Conservation (phyloP, 2,888 invertebrate species). For the Neoaliturus tenellus region DNA sequence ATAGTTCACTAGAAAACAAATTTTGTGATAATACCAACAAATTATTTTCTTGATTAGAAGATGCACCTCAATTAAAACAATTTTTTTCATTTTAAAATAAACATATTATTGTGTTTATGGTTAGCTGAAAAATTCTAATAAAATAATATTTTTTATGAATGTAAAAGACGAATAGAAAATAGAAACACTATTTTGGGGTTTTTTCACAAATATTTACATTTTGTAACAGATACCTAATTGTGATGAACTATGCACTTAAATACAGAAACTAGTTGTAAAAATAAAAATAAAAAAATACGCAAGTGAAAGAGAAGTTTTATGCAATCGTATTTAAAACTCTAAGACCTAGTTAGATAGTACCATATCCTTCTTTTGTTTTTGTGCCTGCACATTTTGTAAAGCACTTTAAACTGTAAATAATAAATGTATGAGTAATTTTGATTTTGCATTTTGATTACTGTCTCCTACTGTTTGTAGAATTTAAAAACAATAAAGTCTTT, state of each 20-base stretch:
- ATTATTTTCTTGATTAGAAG: neutral
- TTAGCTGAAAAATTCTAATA: neutral
- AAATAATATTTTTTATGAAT: neutral
- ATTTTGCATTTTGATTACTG: conserved; percentile 23
- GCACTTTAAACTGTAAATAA: conserved; percentile 49
- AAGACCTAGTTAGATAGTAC: neutral
- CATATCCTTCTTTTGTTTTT: conserved; percentile 12
- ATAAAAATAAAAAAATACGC: neutral
- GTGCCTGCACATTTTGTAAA: conserved; percentile 41
- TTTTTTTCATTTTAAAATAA: neutral
- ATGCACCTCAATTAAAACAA: neutral
- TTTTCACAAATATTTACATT: neutral
- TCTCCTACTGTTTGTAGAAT: neutral
- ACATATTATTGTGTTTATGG: neutral
- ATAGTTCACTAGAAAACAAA: neutral
- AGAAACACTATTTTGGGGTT: neutral
- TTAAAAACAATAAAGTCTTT: too few relatives aligned
- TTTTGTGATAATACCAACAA: conserved; percentile 3
- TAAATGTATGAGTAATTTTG: conserved; percentile 41
- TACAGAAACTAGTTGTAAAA: neutral
- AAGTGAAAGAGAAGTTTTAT: neutral
- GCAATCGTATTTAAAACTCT: neutral
- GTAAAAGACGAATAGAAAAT: neutral
- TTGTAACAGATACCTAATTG: neutral
- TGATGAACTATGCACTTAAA: neutral